phyloP scores from a whole-genome alignment of 2,797 vertebrate species.

The Eremophila alpestris region DNA sequence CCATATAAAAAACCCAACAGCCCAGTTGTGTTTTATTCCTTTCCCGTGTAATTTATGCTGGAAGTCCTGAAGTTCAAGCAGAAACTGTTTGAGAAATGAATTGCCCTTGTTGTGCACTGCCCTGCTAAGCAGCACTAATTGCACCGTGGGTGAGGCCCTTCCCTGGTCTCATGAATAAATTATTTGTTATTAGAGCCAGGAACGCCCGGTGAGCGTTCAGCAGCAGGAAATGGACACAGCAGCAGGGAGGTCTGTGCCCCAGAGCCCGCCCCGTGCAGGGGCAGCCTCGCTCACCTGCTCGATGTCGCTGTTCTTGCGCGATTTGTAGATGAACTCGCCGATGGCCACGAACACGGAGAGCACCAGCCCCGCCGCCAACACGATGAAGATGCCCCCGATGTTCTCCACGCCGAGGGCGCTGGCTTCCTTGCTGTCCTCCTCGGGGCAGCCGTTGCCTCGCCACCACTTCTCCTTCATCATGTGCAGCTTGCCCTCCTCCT shows the following conservation, averaged over 20 bases:
- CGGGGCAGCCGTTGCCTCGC: constrained; percentile 94
- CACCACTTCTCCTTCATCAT: constrained; percentile 99
- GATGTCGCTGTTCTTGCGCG: constrained; percentile 90
- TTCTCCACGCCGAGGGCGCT: constrained; percentile 96
- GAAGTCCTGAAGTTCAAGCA: constrained; percentile 34
- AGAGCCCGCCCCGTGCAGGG: neutral
- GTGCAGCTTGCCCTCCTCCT: constrained; percentile 97
- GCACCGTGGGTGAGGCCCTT: neutral
- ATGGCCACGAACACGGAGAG: constrained; percentile 97
- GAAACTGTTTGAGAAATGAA: constrained; percentile 39
- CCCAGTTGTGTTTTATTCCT: neutral
- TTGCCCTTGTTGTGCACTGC: constrained; percentile 3
- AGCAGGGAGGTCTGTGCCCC: neutral
- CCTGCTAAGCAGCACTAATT: constrained; percentile 33
- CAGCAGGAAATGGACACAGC: neutral
- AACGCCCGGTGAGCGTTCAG: neutral
- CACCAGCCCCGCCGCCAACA: constrained; percentile 95
- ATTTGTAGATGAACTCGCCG: constrained; percentile 97
- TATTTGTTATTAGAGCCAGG: neutral
- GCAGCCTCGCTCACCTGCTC: constrained; percentile 87
- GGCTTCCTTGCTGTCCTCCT: constrained; percentile 97
- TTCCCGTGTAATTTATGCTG: neutral
- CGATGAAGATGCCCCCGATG: constrained; percentile 98
- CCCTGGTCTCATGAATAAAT: constrained; percentile 30
- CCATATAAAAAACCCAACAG: neutral